Base-by-base conservation (phyloP, 2,888 invertebrate species). In the Actias luna region DNA sequence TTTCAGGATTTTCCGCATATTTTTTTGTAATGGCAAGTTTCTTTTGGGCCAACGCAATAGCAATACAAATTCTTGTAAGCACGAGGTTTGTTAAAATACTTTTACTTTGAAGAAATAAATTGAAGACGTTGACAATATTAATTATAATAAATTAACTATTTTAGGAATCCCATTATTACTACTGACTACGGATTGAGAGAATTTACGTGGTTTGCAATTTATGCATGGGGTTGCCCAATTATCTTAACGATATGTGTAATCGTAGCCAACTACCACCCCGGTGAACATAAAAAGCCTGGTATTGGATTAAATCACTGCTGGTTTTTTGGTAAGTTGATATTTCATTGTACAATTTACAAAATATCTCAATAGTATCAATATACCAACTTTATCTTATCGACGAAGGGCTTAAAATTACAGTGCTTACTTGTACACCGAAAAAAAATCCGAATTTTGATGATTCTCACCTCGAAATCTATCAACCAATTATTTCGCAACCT, bases 21-120 rank as follows among this genome's bases (percentile, higher is more conserved):
- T 94, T 92, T 75, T 93, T 94, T 66, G 88, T 95, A 68, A 75
- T 95, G 62, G 90, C 93, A 0, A 91, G 94, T 52, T 95, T 95
- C 79, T 95, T 95, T 76, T 96, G 96, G 95, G 82, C 95, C 64
- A 95, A 95, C 75, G 87, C 94, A n/a, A 93, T 95, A 62, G 93
- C 95, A 2, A 94, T 95, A 77, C 95, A 96, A 76, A 93, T 95
- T 57, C 93, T 95, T 88, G 86, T 93, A 74, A 90, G 88, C 52
- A 93, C 94, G 39, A 94, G 94, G 96, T 96, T 83, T 93, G 94
- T 63, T 59, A 35, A n/a, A n/a, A n/a, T n/a, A n/a, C n/a, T n/a
- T n/a, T n/a, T n/a, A n/a, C n/a, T n/a, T n/a, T n/a, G n/a, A n/a
- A n/a, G n/a, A n/a, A n/a, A n/a, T n/a, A n/a, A n/a, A n/a, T n/a